Conservation (phyloP, 2,797 vertebrate species). For the Coranthus polyacanthus region DNA sequence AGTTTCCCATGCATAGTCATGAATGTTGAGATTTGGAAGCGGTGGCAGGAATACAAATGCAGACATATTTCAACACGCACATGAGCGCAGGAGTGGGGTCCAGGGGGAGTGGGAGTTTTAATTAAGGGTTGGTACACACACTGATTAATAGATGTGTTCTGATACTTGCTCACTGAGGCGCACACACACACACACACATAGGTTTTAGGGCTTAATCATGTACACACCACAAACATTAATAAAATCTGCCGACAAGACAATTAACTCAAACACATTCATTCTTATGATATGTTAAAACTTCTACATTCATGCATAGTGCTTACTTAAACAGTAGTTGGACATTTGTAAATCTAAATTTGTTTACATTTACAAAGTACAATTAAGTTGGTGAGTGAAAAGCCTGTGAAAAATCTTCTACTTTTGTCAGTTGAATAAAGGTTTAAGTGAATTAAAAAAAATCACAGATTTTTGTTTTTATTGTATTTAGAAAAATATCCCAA, state of each 20-base stretch:
- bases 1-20: slow-evolving; percentile 41
- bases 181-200: slow-evolving; percentile 5
- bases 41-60: slow-evolving; percentile 53
- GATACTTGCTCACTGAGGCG: slow-evolving; percentile 8
- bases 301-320: not conserved
- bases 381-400: too few species aligned
- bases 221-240: slow-evolving; percentile 15
- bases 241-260: slow-evolving; percentile 7
- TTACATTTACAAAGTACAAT: too few species aligned
- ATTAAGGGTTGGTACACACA: slow-evolving; percentile 66
- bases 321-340: not conserved
- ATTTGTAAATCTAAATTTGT: too few species aligned
- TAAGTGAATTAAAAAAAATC: too few species aligned
- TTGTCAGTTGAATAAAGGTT: too few species aligned
- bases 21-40: slow-evolving; percentile 45
- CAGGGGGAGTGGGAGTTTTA: slow-evolving; percentile 58
- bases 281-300: slow-evolving; percentile 1
- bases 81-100: slow-evolving; percentile 33
- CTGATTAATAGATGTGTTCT: slow-evolving; percentile 69
- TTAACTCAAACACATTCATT: slow-evolving; percentile 2
- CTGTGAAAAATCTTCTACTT: too few species aligned
- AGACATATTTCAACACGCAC: not conserved
- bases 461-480: too few species aligned
- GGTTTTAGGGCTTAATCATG: slow-evolving; percentile 53
- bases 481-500: not conserved